Percentiles rank a stretch among this genome's conserved stretches.
These are phyloP conservation scores for Suncus etruscus DNA, from an alignment of 2,113 vertebrate genomes.

Conservation along the genomic window DNA sequence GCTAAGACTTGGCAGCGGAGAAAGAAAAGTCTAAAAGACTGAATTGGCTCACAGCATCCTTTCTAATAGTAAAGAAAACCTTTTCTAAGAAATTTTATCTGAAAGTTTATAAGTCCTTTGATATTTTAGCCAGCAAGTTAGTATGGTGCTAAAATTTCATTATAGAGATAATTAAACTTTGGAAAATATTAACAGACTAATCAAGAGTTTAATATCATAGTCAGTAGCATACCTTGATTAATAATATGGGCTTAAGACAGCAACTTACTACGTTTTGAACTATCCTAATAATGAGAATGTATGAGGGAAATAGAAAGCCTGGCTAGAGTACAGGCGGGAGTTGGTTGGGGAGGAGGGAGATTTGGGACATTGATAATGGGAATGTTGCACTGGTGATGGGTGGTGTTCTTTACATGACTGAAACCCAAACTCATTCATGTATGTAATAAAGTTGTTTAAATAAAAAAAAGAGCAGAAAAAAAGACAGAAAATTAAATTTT, in stretches of 20 bases:
- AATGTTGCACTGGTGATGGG: too few species aligned
- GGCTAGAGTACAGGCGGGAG: too few species aligned
- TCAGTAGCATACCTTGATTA: constrained; percentile 2
- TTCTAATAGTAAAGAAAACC: constrained; percentile 57
- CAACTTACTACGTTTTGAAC: too few species aligned
- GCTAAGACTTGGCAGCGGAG: constrained; percentile 18
- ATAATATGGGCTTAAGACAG: neutral
- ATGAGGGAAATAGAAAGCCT: too few species aligned
- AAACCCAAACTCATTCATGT: too few species aligned
- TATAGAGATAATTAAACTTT: constrained; percentile 72
- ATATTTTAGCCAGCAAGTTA: constrained; percentile 65
- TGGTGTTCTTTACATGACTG: too few species aligned
- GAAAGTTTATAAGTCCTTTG: constrained; percentile 71
- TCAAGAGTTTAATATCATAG: constrained; percentile 64
- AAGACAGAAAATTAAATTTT: neutral
- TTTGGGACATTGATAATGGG: too few species aligned
- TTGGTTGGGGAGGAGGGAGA: too few species aligned
- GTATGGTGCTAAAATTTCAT: constrained; percentile 69
- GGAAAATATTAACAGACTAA: constrained; percentile 50
- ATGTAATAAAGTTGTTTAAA: too few species aligned
- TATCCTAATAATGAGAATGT: too few species aligned
- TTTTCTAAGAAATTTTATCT: constrained; percentile 69
- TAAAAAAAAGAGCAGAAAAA: too few species aligned
- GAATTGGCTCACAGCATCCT: constrained; percentile 43
- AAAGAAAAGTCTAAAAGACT: neutral